phyloP scores from a whole-genome alignment of 2,113 vertebrate species.

The Callipepla californica region DNA sequence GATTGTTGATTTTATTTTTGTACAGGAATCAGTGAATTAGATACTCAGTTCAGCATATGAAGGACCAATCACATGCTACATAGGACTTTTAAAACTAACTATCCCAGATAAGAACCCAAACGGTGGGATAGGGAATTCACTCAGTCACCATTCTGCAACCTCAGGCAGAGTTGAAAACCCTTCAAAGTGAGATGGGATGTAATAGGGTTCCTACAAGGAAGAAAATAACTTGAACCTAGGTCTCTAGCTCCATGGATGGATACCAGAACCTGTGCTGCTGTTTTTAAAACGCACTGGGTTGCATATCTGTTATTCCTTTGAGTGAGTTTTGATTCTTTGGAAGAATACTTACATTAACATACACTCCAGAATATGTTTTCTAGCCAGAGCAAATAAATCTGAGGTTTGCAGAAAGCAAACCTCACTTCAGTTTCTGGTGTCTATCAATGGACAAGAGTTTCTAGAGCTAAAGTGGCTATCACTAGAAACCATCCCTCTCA shows the following conservation, averaged over 20 bases:
- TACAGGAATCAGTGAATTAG: not conserved
- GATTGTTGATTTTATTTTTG: not conserved
- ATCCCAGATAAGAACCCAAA: not conserved
- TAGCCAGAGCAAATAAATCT: not conserved
- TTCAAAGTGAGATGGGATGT: not conserved
- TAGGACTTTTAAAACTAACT: not conserved
- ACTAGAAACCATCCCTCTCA: not conserved
- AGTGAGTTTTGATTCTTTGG: not conserved
- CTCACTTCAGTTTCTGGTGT: not conserved
- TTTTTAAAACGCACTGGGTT: not conserved
- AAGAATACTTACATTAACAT: not conserved
- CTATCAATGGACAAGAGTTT: not conserved
- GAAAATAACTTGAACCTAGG: not conserved
- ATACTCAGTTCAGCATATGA: not conserved
- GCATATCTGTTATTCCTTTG: not conserved
- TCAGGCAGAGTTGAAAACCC: not conserved
- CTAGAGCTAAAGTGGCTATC: not conserved
- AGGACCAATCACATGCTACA: not conserved
- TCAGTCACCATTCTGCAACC: not conserved
- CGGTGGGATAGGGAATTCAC: fast-evolving
- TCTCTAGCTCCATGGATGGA: not conserved
- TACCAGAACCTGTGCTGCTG: not conserved
- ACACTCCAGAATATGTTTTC: not conserved
- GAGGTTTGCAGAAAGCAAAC: not conserved
- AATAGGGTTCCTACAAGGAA: not conserved